Base-by-base conservation (phyloP, 2,797 vertebrate species). In the Characodon lateralis region DNA sequence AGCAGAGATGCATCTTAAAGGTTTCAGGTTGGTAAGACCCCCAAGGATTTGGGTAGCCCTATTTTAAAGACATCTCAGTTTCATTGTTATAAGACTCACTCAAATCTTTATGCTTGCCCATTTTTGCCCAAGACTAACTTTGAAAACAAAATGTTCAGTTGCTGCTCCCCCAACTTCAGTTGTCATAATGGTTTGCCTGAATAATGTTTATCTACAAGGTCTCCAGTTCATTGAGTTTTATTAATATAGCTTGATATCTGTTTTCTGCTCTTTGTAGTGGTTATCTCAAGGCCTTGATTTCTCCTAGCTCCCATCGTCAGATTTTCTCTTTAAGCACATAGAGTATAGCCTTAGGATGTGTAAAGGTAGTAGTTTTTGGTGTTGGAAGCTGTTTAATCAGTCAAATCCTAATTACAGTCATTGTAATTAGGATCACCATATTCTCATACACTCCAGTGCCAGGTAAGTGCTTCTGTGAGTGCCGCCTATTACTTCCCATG, bases 351-450 rank as follows among this genome's bases (percentile, higher is more conserved):
- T 74, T 51, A 41, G n/a, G 13, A 55, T 68, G 76, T 16, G 5
- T 50, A 10, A 9, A 1, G 73, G 56, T 28, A 0, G 6, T 39
- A 63, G 58, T 74, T 68, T 65, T 77, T 9, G 73, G 66, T 35
- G 46, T 48, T 58, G 8, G 22, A 71, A 51, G 53, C 73, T 26
- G 13, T 65, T 82, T 82, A 51, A 43, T 81, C 39, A 72, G 70
- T 80, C 69, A 72, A 66, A 75, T 78, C 2, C 76, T 35, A 41
- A 83, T 80, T 51, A 72, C 59, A 83, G 31, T 70, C 61, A 41
- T 73, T 74, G 51, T 73, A 65, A 84, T 87, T 78, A 77, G 63
- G 76, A 85, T 78, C 77, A 79, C 59, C 58, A 22, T 70, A 31
- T 72, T 79, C 55, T 59, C 50, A 63, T 48, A 22, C 24, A 10